Percentiles rank a stretch among this genome's conserved stretches.
phyloP scores from a whole-genome alignment of 1,140 invertebrate genomes.

The Trachelipus rathkii region DNA sequence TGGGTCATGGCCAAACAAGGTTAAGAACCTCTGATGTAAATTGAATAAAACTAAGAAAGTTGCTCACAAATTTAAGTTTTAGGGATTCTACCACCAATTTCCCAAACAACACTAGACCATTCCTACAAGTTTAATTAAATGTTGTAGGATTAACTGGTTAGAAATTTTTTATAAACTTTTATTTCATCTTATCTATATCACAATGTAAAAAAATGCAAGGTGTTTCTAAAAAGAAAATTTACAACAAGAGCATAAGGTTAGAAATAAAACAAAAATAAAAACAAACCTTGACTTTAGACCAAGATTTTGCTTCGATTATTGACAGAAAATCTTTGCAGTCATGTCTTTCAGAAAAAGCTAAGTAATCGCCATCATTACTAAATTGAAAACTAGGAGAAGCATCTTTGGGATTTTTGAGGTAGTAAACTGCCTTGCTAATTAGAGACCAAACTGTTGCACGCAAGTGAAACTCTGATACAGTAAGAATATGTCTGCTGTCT shows the following conservation, averaged over 20 bases:
- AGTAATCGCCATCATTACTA: slow-evolving; percentile 51
- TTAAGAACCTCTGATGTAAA: too few species aligned
- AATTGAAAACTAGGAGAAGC: slow-evolving; percentile 49
- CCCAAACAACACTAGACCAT: too few species aligned
- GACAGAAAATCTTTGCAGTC: slow-evolving; percentile 55
- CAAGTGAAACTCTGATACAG: slow-evolving; percentile 54
- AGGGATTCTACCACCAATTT: too few species aligned
- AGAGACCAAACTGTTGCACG: slow-evolving; percentile 56
- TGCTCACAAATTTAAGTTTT: too few species aligned
- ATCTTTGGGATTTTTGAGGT: slow-evolving; percentile 55
- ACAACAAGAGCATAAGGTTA: background rate
- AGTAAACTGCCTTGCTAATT: slow-evolving; percentile 53
- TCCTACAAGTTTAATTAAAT: too few species aligned
- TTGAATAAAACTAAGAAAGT: too few species aligned
- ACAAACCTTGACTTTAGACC: slow-evolving; percentile 53
- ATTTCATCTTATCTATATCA: background rate
- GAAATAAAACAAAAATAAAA: background rate
- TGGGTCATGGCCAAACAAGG: too few species aligned
- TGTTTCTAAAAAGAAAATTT: background rate
- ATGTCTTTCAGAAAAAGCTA: slow-evolving; percentile 54
- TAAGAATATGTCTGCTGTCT: slow-evolving; percentile 54
- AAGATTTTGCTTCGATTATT: slow-evolving; percentile 52
- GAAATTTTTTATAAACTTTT: background rate
- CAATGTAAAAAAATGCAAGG: background rate
- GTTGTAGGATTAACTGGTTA: background rate